Percentiles rank a stretch among this genome's conserved stretches.
Conservation (phyloP, 2,113 vertebrate species). For the Coptodon rendalli region DNA sequence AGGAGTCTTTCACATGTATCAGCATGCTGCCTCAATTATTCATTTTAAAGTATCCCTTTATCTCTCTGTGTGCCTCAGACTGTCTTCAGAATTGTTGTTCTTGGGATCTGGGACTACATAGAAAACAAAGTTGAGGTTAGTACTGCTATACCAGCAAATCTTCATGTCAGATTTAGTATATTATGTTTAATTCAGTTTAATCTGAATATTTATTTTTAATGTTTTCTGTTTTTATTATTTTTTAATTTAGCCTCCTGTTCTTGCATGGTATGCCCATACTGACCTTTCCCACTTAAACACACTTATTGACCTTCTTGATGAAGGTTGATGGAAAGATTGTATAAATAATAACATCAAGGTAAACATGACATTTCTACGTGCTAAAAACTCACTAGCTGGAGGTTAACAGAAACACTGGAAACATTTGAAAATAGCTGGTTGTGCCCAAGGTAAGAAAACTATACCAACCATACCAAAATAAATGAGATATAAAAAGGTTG, state of each 20-base stretch:
- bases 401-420: not conserved
- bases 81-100: conserved; percentile 90
- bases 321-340: not conserved
- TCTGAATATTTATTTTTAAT: not conserved
- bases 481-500: not conserved
- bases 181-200: not conserved
- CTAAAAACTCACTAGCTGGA: not conserved
- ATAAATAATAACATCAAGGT: not conserved
- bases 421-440: not conserved
- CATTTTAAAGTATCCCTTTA: conserved; percentile 24
- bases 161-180: not conserved
- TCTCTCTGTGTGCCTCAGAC: conserved; percentile 76
- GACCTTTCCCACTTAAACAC: not conserved
- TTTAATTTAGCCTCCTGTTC: not conserved
- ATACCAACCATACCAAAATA: not conserved
- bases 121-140: conserved; percentile 99
- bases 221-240: not conserved
- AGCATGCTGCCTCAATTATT: not conserved
- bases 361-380: not conserved
- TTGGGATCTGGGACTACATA: conserved; percentile 99
- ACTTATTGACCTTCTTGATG: not conserved
- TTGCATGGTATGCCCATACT: not conserved
- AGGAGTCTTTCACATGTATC: not conserved
- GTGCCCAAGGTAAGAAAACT: not conserved
- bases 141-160: not conserved